Conservation (phyloP, 2,113 vertebrate genomes). For the Colistium nudipinnis region DNA sequence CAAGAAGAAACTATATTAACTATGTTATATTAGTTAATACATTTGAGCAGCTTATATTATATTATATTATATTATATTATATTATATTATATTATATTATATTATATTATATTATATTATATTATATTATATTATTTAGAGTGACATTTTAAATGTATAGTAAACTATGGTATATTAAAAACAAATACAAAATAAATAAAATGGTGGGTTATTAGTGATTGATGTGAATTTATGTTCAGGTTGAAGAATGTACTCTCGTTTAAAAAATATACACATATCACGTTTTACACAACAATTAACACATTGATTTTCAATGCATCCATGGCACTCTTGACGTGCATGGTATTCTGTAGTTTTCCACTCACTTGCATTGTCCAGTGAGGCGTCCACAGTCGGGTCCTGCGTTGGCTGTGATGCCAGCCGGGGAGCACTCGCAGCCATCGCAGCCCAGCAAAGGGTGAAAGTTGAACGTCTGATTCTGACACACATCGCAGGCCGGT, state of each 20-base stretch:
- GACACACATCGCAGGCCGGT: conserved; percentile 87
- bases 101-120: too few species aligned
- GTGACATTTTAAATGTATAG: neutral
- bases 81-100: too few species aligned
- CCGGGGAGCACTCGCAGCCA: conserved; percentile 87
- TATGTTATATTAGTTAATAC: neutral
- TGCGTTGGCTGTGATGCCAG: conserved; percentile 69
- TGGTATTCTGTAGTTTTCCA: neutral
- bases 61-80: too few species aligned
- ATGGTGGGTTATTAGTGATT: too few species aligned
- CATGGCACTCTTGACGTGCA: neutral
- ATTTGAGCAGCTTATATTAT: neutral
- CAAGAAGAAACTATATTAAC: neutral
- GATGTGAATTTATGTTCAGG: too few species aligned
- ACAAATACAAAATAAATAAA: too few species aligned
- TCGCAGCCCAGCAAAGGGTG: conserved; percentile 91
- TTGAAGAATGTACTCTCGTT: too few species aligned
- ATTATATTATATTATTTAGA: too few species aligned
- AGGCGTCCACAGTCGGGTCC: conserved; percentile 81
- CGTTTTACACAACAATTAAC: neutral
- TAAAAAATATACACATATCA: too few species aligned
- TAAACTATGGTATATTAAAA: neutral
- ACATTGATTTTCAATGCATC: neutral
- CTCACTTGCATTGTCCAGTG: conserved; percentile 91
- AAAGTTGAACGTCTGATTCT: conserved; percentile 86